phyloP scores from a whole-genome alignment of 2,113 vertebrate species.

The Lipophrys pholis region DNA sequence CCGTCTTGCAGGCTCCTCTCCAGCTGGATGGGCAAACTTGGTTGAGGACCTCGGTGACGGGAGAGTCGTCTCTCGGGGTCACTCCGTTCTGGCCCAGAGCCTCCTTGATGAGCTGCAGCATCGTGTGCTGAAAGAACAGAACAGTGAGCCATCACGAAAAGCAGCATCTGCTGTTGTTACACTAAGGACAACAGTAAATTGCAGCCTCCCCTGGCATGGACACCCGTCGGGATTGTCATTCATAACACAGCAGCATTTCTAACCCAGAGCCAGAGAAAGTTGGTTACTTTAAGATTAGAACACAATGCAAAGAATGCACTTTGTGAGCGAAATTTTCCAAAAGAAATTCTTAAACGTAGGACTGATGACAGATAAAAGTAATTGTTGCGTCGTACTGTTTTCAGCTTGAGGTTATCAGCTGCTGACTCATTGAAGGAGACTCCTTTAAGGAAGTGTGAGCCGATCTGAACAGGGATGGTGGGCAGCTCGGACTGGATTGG shows the following conservation, averaged over 20 bases:
- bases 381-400: slow-evolving; percentile 86
- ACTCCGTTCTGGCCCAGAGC: slow-evolving; percentile 92
- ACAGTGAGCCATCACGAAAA: slow-evolving; percentile 17
- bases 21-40: slow-evolving; percentile 98
- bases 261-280: no score
- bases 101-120: slow-evolving; percentile 96
- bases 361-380: not conserved
- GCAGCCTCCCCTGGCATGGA: no score
- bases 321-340: no score
- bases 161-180: slow-evolving; percentile 9
- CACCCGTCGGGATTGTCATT: no score
- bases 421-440: slow-evolving; percentile 97
- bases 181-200: not conserved
- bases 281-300: no score
- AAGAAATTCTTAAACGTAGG: not conserved
- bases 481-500: slow-evolving; percentile 98
- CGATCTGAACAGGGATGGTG: slow-evolving; percentile 96
- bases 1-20: slow-evolving; percentile 98
- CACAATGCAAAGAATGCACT: no score
- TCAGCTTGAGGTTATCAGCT: slow-evolving; percentile 96
- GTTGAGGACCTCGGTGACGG: slow-evolving; percentile 95
- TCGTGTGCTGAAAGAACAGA: slow-evolving; percentile 87
- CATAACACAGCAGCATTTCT: no score
- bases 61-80: slow-evolving; percentile 89
- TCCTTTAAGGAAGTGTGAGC: slow-evolving; percentile 95